A percentile compares a stretch with the other conserved stretches of the same genome.
Conservation (phyloP, 1,140 invertebrate species). For the Helicoverpa zea region DNA sequence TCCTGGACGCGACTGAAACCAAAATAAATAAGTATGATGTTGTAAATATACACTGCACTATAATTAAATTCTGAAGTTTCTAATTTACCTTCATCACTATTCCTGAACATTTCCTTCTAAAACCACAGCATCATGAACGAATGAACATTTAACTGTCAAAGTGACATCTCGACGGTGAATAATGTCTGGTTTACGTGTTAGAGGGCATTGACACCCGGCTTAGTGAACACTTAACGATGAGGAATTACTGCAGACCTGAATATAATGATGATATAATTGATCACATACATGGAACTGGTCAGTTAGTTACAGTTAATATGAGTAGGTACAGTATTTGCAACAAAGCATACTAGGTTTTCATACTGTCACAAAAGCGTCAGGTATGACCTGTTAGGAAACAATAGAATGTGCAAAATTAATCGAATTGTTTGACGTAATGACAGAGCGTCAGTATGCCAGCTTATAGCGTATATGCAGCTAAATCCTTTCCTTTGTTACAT, state of each 20-base stretch:
- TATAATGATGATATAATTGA: background rate
- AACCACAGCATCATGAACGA: background rate
- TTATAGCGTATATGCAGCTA: background rate
- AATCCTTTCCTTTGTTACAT: conserved; percentile 10
- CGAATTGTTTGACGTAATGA: background rate
- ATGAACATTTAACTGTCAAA: background rate
- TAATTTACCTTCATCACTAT: background rate
- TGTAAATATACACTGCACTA: background rate
- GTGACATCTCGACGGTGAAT: conserved; percentile 13
- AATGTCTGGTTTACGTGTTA: conserved; percentile 7
- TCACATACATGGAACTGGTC: no score
- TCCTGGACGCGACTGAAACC: background rate
- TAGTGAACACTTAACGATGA: background rate
- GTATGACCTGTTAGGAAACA: background rate
- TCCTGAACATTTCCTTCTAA: background rate
- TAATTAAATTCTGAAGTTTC: conserved; percentile 32
- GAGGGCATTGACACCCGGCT: background rate
- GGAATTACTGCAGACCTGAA: background rate
- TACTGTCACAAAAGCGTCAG: no score
- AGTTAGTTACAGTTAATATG: no score
- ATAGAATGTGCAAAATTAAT: background rate
- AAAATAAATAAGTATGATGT: background rate
- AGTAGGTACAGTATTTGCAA: background rate
- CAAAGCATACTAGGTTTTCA: background rate
- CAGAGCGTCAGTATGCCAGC: background rate